phyloP scores from a whole-genome alignment of 2,797 vertebrate species.

The Argentina silus region DNA sequence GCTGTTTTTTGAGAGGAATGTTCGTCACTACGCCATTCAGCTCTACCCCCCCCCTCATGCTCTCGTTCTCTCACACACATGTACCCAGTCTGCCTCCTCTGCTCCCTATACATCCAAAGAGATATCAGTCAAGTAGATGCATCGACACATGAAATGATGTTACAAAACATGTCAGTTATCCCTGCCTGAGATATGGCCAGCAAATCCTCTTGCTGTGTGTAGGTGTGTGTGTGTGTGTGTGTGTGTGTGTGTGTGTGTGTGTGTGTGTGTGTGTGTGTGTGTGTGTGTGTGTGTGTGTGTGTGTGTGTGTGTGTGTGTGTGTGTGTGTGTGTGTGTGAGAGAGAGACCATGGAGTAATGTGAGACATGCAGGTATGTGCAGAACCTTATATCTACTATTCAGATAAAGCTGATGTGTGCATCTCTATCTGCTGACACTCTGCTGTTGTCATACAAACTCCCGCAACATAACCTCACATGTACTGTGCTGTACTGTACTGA shows the following conservation, averaged over 20 bases:
- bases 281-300: slow-evolving; percentile 4
- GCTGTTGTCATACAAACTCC: background rate
- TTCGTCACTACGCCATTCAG: slow-evolving; percentile 9
- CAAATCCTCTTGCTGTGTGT: slow-evolving; percentile 1
- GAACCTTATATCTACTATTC: background rate
- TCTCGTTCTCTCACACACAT: background rate
- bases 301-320: slow-evolving; percentile 4
- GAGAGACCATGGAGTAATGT: background rate
- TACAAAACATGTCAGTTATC: slow-evolving; percentile 3
- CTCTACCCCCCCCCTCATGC: background rate
- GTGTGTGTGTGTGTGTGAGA: background rate
- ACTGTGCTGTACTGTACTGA: background rate
- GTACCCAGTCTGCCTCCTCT: background rate
- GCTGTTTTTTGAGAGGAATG: background rate
- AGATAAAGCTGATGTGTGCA: background rate
- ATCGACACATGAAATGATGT: background rate
- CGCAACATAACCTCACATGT: background rate
- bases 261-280: background rate
- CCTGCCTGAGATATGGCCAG: background rate
- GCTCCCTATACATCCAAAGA: background rate
- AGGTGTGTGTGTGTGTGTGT: slow-evolving; percentile 7
- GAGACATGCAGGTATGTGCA: too few species aligned
- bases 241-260: slow-evolving; percentile 5
- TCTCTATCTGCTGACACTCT: background rate
- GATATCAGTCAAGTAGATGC: background rate